Conservation (phyloP, 2,113 vertebrate genomes). For the Cepphus grylle region DNA sequence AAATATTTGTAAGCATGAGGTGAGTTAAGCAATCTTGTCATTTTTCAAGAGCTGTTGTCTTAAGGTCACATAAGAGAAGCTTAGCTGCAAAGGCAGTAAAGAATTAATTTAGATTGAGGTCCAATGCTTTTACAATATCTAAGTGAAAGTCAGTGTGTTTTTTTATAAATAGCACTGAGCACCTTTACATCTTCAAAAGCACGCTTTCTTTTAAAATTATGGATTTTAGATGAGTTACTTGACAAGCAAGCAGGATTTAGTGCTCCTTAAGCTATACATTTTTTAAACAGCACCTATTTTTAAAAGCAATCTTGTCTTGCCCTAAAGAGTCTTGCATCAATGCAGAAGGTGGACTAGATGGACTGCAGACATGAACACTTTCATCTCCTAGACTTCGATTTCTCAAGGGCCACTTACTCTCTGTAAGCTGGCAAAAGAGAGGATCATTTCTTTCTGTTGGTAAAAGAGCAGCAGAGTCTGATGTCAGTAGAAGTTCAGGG, state of each 20-base stretch:
- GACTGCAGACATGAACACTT: not conserved
- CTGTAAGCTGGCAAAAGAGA: not conserved
- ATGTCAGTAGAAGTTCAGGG: not conserved
- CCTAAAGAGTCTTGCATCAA: not conserved
- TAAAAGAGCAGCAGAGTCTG: not conserved
- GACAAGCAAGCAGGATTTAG: not conserved
- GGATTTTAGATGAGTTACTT: not conserved
- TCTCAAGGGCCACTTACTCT: not conserved
- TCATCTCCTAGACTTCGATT: not conserved
- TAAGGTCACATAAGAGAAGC: not conserved
- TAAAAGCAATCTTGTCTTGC: not conserved
- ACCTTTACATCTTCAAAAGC: not conserved
- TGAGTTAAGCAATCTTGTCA: not conserved
- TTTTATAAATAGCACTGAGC: not conserved
- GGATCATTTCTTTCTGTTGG: not conserved
- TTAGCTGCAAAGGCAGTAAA: not conserved
- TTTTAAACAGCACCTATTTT: constrained; percentile 25
- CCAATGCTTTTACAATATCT: not conserved
- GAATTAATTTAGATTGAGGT: not conserved
- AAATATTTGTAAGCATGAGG: not conserved
- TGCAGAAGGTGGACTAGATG: not conserved
- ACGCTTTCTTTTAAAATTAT: not conserved
- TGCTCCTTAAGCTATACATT: not conserved
- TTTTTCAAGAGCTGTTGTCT: not conserved
- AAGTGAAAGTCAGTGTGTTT: not conserved